These are phyloP conservation scores for Chrysolina oricalcia DNA, from an alignment of 2,888 invertebrate species.

Conservation along the genomic window DNA sequence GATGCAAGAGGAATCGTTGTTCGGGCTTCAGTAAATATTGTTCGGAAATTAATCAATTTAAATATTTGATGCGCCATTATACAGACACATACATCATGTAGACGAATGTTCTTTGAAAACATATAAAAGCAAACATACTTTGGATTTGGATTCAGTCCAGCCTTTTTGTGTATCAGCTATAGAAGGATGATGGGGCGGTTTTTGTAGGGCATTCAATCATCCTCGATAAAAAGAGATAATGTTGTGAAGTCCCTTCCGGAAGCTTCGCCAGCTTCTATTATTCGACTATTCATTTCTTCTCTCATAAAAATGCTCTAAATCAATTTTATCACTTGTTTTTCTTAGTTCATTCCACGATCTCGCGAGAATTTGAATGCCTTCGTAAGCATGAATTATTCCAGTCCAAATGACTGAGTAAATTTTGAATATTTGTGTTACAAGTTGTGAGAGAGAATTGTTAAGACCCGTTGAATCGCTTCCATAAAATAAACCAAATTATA, in stretches of 20 bases:
- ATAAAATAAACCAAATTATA: not conserved
- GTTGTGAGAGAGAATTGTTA: constrained; percentile 31
- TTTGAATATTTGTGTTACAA: constrained; percentile 36
- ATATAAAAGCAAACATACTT: not conserved
- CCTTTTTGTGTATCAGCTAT: not conserved
- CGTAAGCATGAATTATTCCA: constrained; percentile 42
- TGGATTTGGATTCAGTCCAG: constrained; percentile 32
- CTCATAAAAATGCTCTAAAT: constrained; percentile 40
- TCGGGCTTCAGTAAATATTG: not conserved
- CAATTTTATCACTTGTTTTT: constrained; percentile 47
- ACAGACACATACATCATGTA: constrained; percentile 1
- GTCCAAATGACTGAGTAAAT: constrained; percentile 36
- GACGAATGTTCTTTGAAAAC: not conserved
- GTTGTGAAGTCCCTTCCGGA: not conserved
- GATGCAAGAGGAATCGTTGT: too few species aligned
- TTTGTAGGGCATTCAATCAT: constrained; percentile 30
- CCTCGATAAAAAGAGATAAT: constrained; percentile 26
- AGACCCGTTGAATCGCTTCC: not conserved
- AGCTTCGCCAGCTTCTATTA: constrained; percentile 27
- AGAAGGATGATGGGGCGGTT: constrained; percentile 9
- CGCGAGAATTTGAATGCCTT: constrained; percentile 43
- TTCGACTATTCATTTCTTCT: constrained; percentile 35
- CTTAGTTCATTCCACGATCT: constrained; percentile 37
- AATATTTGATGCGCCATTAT: not conserved
- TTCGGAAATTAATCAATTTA: not conserved